These are phyloP conservation scores for Paedocypris micromegethes DNA, from an alignment of 2,797 vertebrate species.

Conservation along the genomic window DNA sequence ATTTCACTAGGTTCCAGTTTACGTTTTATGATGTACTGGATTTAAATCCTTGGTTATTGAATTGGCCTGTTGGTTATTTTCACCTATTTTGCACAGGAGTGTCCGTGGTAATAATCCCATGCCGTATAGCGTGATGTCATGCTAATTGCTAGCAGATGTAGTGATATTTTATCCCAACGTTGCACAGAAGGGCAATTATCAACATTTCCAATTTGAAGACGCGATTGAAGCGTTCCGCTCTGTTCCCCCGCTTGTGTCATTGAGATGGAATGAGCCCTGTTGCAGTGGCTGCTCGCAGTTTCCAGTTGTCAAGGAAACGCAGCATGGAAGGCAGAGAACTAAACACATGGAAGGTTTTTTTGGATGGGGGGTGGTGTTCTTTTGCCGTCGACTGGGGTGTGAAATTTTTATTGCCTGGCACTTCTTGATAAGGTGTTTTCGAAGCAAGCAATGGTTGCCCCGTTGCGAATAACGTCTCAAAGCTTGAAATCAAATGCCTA, in stretches of 20 bases:
- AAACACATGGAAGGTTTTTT: constrained; percentile 34
- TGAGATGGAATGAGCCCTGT: constrained; percentile 40
- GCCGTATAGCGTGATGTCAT: constrained; percentile 49
- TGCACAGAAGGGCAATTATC: constrained; percentile 37
- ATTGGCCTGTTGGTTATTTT: constrained; percentile 29
- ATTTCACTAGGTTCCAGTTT: constrained; percentile 23
- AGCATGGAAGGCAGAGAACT: constrained; percentile 38
- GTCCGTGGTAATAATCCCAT: constrained; percentile 34
- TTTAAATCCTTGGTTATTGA: constrained; percentile 22
- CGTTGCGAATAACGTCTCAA: constrained; percentile 20
- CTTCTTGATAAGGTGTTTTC: constrained; percentile 41
- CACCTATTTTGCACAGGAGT: constrained; percentile 34
- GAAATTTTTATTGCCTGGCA: constrained; percentile 40
- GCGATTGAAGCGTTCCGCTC: constrained; percentile 32
- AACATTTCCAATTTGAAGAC: constrained; percentile 30
- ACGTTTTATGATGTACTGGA: constrained; percentile 31
- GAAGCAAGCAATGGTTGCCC: constrained; percentile 22
- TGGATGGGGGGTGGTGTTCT: constrained; percentile 1
- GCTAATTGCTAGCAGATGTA: constrained; percentile 52
- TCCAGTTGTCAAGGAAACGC: constrained; percentile 52
- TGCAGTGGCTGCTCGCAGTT: constrained; percentile 30
- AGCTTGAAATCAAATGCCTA: constrained; percentile 24
- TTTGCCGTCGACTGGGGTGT: constrained; percentile 29
- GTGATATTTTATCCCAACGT: constrained; percentile 23
- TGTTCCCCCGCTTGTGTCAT: constrained; percentile 41